Conservation (phyloP, 2,888 invertebrate species). For the Bruchidius siliquastri region DNA sequence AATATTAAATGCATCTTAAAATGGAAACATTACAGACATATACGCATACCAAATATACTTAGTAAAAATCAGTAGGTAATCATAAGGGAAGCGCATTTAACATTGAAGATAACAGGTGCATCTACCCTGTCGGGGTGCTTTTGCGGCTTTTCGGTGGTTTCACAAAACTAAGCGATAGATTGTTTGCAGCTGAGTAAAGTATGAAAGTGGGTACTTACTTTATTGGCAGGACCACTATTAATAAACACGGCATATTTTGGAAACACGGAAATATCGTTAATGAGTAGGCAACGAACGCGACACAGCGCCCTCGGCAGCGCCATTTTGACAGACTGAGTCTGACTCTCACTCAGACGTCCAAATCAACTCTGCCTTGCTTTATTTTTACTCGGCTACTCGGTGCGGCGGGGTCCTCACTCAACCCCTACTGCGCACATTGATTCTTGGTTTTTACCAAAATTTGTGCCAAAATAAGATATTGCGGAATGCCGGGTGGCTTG, state of each 20-base stretch:
- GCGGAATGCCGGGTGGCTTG: not conserved
- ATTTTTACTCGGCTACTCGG: conserved; percentile 12
- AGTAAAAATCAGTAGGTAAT: too few relatives aligned
- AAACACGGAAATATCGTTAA: conserved; percentile 43
- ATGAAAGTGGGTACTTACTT: conserved; percentile 37
- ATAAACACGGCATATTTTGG: conserved; percentile 38
- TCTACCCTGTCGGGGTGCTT: conserved; percentile 6
- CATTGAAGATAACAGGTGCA: conserved; percentile 7
- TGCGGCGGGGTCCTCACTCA: conserved; percentile 5
- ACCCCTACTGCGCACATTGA: conserved; percentile 25
- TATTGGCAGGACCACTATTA: conserved; percentile 39
- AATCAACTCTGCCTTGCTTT: conserved; percentile 11
- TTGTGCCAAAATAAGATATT: not conserved
- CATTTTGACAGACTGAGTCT: conserved; percentile 36
- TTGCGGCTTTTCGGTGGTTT: not conserved
- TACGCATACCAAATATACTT: not conserved
- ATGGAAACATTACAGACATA: not conserved
- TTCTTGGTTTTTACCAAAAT: conserved; percentile 1
- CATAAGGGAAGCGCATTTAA: not conserved
- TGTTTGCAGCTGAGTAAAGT: conserved; percentile 3
- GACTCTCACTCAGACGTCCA: not conserved
- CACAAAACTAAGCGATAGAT: not conserved
- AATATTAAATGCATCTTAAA: not conserved
- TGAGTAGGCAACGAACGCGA: conserved; percentile 42
- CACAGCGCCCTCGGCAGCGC: conserved; percentile 45